A percentile compares a stretch with the other conserved stretches of the same genome.
Conservation (phyloP, 1,140 invertebrate genomes). For the Drosophila kanapiae region DNA sequence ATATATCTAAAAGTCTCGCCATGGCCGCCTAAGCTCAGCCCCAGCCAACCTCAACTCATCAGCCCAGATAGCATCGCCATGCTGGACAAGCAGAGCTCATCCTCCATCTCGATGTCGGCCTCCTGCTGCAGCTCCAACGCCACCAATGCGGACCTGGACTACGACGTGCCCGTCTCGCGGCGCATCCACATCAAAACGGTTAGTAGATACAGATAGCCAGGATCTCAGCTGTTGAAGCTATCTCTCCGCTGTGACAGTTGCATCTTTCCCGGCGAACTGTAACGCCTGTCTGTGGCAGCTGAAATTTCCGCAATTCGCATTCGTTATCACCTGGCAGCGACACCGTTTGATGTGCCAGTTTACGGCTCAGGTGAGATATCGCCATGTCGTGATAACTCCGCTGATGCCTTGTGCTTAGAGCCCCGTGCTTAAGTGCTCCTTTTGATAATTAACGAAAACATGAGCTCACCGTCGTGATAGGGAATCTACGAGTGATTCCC, state of each 20-base stretch:
- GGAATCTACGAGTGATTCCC: constrained; percentile 24
- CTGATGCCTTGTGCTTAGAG: constrained; percentile 18
- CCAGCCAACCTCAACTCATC: not conserved
- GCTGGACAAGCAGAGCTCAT: constrained; percentile 67
- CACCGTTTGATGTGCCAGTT: constrained; percentile 68
- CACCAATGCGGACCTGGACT: constrained; percentile 74
- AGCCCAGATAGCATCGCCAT: constrained; percentile 37
- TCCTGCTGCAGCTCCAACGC: constrained; percentile 75
- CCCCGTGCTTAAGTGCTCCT: constrained; percentile 8
- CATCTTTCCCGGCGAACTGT: constrained; percentile 47
- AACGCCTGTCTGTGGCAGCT: constrained; percentile 53
- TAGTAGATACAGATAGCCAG: constrained; percentile 55
- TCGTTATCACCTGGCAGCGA: constrained; percentile 69
- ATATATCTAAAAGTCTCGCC: constrained; percentile 75
- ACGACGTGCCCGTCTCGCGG: constrained; percentile 76
- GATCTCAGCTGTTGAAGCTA: constrained; percentile 23
- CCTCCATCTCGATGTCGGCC: constrained; percentile 59
- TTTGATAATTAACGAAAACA: constrained; percentile 14
- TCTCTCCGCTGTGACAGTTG: constrained; percentile 14
- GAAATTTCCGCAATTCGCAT: constrained; percentile 71
- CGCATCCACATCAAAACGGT: constrained; percentile 80
- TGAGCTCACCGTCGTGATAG: constrained; percentile 39
- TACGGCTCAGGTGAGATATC: constrained; percentile 67
- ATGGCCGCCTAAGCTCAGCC: constrained; percentile 10
- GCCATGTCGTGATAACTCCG: constrained; percentile 53